These are phyloP conservation scores for Homalodisca vitripennis DNA, from an alignment of 1,140 invertebrate genomes.

Conservation along the genomic window DNA sequence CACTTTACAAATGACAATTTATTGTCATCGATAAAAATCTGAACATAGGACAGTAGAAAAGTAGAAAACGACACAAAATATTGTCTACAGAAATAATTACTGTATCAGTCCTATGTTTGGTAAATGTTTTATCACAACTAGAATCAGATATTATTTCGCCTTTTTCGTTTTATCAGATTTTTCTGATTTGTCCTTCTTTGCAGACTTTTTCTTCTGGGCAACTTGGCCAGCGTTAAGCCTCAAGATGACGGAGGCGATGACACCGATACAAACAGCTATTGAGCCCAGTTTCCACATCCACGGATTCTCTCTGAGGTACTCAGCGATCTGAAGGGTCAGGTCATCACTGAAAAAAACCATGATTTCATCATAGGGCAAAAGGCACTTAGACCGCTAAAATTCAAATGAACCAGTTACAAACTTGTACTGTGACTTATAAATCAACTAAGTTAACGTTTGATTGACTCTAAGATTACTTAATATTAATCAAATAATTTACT, in stretches of 20 bases:
- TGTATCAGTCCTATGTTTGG: too few relatives aligned
- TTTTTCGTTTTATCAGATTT: background rate
- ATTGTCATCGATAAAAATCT: too few relatives aligned
- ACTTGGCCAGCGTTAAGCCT: background rate
- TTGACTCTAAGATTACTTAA: too few relatives aligned
- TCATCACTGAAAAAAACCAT: constrained; percentile 69
- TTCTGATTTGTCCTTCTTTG: background rate
- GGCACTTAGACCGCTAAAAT: background rate
- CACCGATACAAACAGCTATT: constrained; percentile 20
- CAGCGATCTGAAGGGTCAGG: constrained; percentile 61
- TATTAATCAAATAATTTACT: too few relatives aligned
- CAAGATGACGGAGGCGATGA: constrained; percentile 20
- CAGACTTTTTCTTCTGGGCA: constrained; percentile 8
- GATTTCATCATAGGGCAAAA: constrained; percentile 40
- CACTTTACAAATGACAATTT: too few relatives aligned
- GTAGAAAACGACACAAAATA: too few relatives aligned
- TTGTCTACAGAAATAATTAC: too few relatives aligned
- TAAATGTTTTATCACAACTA: too few relatives aligned
- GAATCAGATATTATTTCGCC: background rate
- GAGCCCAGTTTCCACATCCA: constrained; percentile 63
- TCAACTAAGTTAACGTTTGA: background rate
- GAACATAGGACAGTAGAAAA: too few relatives aligned
- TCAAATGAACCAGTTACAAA: background rate
- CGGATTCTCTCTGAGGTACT: constrained; percentile 62
- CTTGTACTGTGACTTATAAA: background rate